These are phyloP conservation scores for Pantelozetes paolii DNA, from an alignment of 2,888 invertebrate genomes.

Conservation along the genomic window DNA sequence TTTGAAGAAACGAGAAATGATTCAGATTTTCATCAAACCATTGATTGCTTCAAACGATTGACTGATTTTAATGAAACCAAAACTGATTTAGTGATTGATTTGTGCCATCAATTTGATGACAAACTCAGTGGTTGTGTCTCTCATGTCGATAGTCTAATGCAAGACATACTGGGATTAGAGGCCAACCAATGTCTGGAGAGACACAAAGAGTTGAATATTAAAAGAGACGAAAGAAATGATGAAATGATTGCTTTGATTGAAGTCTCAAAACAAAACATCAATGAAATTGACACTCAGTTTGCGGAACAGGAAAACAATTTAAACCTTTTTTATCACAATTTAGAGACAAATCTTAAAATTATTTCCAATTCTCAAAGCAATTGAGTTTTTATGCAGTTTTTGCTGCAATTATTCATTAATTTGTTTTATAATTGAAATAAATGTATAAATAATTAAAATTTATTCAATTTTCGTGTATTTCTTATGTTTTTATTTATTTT, in stretches of 20 bases:
- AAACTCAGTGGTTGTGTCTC: background rate
- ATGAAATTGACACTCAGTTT: background rate
- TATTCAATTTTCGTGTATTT: no score
- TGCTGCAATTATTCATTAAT: no score
- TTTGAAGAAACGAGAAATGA: conserved; percentile 44
- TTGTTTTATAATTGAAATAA: no score
- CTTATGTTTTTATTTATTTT: no score
- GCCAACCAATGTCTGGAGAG: background rate
- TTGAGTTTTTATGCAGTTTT: no score
- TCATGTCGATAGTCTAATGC: background rate
- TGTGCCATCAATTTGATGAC: background rate
- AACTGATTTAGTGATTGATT: conserved; percentile 36
- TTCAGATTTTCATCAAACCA: background rate
- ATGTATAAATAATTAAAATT: no score
- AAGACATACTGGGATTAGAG: conserved; percentile 19
- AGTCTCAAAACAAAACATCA: background rate
- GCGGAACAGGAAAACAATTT: conserved; percentile 3
- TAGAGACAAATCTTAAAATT: conserved; percentile 5
- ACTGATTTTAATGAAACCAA: conserved; percentile 33
- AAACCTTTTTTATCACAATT: background rate
- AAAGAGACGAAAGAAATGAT: background rate
- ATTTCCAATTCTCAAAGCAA: background rate
- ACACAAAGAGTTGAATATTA: background rate
- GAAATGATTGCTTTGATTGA: background rate
- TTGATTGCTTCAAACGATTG: conserved; percentile 4